phyloP scores from a whole-genome alignment of 2,797 vertebrate species.

The Catamblyrhynchus diadema region DNA sequence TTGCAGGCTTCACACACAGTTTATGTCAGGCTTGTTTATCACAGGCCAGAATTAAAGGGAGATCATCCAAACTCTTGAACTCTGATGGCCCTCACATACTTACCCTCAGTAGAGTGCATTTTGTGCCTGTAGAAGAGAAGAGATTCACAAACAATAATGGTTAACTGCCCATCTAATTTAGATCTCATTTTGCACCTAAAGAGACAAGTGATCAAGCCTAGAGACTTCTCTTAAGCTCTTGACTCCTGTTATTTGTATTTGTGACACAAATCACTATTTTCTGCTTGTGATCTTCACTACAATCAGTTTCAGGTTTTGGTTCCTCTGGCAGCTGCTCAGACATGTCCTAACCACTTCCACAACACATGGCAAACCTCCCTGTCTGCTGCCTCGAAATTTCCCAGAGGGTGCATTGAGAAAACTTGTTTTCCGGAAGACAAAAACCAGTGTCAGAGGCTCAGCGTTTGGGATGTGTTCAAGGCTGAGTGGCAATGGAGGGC shows the following conservation, averaged over 20 bases:
- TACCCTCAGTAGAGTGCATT: background rate
- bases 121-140: background rate
- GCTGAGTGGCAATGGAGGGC: background rate
- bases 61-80: background rate
- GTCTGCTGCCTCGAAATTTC: background rate
- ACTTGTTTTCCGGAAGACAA: background rate
- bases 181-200: background rate
- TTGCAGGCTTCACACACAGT: background rate
- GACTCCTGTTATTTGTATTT: background rate
- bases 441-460: background rate
- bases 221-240: background rate
- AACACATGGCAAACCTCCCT: background rate
- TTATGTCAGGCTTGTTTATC: background rate
- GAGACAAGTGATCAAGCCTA: background rate
- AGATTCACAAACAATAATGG: background rate
- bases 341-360: background rate
- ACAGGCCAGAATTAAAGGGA: background rate
- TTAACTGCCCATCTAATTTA: background rate
- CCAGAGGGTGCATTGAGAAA: background rate
- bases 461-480: background rate
- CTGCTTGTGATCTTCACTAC: background rate
- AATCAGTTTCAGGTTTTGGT: background rate
- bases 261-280: background rate
- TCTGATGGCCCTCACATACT: background rate
- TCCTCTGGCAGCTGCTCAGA: constrained; percentile 4